These are phyloP conservation scores for Agrotis segetum DNA, from an alignment of 2,888 invertebrate genomes.

Conservation along the genomic window DNA sequence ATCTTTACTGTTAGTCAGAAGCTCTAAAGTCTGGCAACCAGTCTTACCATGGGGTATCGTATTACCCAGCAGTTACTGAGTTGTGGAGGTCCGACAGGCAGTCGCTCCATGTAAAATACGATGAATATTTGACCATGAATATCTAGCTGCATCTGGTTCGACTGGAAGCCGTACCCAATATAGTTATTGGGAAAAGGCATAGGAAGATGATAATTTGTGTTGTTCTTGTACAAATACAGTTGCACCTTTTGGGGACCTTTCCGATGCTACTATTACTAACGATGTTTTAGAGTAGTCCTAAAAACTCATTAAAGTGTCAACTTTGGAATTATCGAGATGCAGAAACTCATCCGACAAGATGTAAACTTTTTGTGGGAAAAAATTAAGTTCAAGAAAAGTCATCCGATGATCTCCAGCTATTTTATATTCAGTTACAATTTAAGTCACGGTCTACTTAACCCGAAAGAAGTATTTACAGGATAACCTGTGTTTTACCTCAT, in stretches of 20 bases:
- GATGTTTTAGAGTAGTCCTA: background rate
- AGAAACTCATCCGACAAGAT: background rate
- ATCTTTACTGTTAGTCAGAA: too few species aligned
- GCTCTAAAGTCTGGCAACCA: too few species aligned
- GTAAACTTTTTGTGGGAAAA: background rate
- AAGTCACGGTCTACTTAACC: conserved; percentile 5
- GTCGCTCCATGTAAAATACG: too few species aligned
- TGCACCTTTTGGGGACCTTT: background rate
- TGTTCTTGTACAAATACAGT: background rate
- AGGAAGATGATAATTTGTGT: too few species aligned
- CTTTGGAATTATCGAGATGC: background rate
- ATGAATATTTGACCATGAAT: too few species aligned
- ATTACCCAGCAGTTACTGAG: too few species aligned
- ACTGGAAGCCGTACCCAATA: too few species aligned
- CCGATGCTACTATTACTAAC: background rate
- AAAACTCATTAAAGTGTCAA: background rate
- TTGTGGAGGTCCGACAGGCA: too few species aligned
- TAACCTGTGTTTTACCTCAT: conserved; percentile 30
- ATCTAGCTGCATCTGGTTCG: too few species aligned
- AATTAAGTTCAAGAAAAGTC: background rate
- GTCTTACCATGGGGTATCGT: too few species aligned
- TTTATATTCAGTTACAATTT: background rate
- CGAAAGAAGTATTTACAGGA: conserved; percentile 4
- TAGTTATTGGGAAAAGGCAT: too few species aligned
- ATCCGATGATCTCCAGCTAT: background rate